Evolutionary conservation across 2,888 invertebrate genomes (phyloP).

Genomic region (Abrostola tripartita): DNA sequence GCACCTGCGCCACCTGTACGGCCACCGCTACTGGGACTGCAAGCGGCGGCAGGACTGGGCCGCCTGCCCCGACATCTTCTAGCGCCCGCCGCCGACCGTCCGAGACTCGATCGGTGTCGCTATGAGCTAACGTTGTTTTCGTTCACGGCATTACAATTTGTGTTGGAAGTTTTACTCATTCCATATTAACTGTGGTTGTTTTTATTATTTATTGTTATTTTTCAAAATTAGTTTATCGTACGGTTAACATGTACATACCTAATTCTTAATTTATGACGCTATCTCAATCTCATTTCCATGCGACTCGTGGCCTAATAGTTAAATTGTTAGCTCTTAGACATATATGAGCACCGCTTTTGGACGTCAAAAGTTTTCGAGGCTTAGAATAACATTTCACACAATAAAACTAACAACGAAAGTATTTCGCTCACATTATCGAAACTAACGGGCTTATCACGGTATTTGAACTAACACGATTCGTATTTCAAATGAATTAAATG

Average conservation of each 20-base stretch:
- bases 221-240: conserved; percentile 53
- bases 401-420: conserved; percentile 44
- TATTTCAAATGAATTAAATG: conserved; percentile 32
- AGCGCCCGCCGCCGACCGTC: conserved; percentile 55
- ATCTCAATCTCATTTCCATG: conserved; percentile 52
- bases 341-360: conserved; percentile 43
- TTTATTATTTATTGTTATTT: conserved; percentile 60
- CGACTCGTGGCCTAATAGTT: conserved; percentile 61
- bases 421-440: conserved; percentile 43
- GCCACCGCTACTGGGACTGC: conserved; percentile 97
- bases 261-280: conserved; percentile 60
- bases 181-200: conserved; percentile 63
- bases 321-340: conserved; percentile 44
- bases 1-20: conserved; percentile 92
- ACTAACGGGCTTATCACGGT: conserved; percentile 45
- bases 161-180: conserved; percentile 62
- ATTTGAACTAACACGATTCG: conserved; percentile 44
- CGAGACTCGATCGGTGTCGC: conserved; percentile 27
- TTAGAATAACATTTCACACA: no score
- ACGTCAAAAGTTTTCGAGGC: conserved; percentile 34
- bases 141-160: conserved; percentile 44
- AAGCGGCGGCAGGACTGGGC: conserved; percentile 97
- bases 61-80: conserved; percentile 97
- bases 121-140: conserved; percentile 36
- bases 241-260: conserved; percentile 57